These are phyloP conservation scores for Antedon mediterranea DNA, from an alignment of 53 echinoderm and acorn worm genomes.

Conservation along the genomic window DNA sequence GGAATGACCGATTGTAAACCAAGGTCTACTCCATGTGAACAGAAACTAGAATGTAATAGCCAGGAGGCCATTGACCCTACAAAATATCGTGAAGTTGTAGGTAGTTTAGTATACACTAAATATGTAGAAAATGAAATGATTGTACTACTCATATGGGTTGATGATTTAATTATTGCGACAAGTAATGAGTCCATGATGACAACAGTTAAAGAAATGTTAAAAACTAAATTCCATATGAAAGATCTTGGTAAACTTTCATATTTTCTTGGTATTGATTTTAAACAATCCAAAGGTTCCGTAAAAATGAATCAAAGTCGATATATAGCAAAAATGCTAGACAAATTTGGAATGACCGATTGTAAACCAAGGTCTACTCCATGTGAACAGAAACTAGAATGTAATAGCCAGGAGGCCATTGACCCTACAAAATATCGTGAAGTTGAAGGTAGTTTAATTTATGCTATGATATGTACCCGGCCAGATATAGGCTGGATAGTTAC, in stretches of 20 bases:
- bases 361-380: slow-evolving; percentile 7
- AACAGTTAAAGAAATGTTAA: slow-evolving; percentile 9
- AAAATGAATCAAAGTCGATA: slow-evolving; percentile 11
- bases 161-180: slow-evolving; percentile 27
- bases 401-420: not conserved
- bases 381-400: not conserved
- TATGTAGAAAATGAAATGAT: not conserved
- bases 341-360: slow-evolving; percentile 8
- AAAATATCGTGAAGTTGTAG: slow-evolving; percentile 10
- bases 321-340: not conserved
- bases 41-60: not conserved
- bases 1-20: slow-evolving; percentile 7
- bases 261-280: slow-evolving; percentile 9
- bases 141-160: slow-evolving; percentile 25
- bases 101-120: slow-evolving; percentile 15
- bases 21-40: slow-evolving; percentile 5
- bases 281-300: not conserved
- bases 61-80: not conserved
- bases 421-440: slow-evolving; percentile 9
- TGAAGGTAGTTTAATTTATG: slow-evolving; percentile 23
- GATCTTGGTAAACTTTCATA: not conserved
- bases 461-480: slow-evolving; percentile 5
- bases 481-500: slow-evolving; percentile 16
- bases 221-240: slow-evolving; percentile 7
- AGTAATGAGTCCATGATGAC: not conserved